Evolutionary conservation across 2,888 invertebrate genomes (phyloP), one percentile per base, ranked within the genome.

Genomic region (Orthosia cruda): DNA sequence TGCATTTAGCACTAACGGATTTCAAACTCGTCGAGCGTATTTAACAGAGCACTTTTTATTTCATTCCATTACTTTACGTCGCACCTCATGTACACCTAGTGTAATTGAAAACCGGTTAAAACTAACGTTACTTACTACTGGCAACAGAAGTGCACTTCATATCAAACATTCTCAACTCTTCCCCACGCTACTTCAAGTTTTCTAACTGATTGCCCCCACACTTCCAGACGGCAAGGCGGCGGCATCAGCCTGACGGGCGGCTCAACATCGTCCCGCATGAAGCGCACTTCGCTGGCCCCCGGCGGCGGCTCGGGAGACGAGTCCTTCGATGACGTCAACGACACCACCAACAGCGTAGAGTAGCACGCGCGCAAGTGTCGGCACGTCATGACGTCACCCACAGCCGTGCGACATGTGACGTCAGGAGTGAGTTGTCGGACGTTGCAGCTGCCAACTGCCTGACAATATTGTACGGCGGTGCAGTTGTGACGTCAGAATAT

Each of bases 321-420:
- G 94, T 98, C 98, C 77, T 97, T 98, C 91, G 98, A 98, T 86
- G 98, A 98, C 94, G 98, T 94, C 91, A 97, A 98, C 93, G 98
- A 98, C 92, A 97, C 98, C 89, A 97, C 98, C 94, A 98, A 98
- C 93, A 98, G 98, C 90, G 98, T 98, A 89, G 98, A 98, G 90
- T 96, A 92, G 15, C 58, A 7, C 71, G 20, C 67, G 18, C 64
- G 5, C 64, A 32, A 12, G 40, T 40, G 40, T 9, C 15, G 16
- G 9, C 62, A 32, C 59, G n/a, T 13, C 64, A 11, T 40, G 13
- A n/a, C 52, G 61, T 47, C 69, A 15, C 1, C 50, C 4, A 54
- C 49, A n/a, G 18, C 64, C 32, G 20, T 20, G 26, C 45, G 15
- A 20, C 52, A 52, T 0, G 52, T 3, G 7, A 26, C 32, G 32